Evolutionary conservation across 1,140 invertebrate species (phyloP).

Genomic region (Drosophila teissieri): DNA sequence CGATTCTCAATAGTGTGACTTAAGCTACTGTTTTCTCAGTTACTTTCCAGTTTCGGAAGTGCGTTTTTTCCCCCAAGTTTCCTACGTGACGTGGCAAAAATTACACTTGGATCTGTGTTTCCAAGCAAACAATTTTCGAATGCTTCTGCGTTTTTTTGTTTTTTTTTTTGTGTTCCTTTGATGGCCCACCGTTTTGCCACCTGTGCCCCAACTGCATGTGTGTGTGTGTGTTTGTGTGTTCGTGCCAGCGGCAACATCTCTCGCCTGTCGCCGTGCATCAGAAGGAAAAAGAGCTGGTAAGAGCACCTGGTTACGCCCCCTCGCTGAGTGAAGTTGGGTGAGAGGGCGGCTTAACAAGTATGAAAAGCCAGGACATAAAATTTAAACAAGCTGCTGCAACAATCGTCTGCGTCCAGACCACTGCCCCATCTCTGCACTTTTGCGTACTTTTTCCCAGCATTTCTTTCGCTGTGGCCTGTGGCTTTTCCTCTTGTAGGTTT

Average conservation of each 20-base stretch:
- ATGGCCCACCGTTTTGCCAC: constrained; percentile 25
- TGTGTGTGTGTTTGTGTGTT: constrained; percentile 5
- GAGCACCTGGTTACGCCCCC: constrained; percentile 6
- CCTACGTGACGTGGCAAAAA: constrained; percentile 12
- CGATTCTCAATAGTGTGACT: constrained; percentile 14
- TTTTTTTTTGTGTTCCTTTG: background rate
- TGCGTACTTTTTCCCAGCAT: constrained; percentile 2
- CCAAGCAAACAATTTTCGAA: constrained; percentile 7
- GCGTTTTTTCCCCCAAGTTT: constrained; percentile 2
- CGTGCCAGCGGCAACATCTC: constrained; percentile 8
- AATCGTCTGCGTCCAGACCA: constrained; percentile 13
- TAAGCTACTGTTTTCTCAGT: background rate
- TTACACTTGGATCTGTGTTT: constrained; percentile 21
- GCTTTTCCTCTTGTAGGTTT: constrained; percentile 29
- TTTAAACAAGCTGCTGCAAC: constrained; percentile 61
- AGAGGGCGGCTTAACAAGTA: constrained; percentile 26
- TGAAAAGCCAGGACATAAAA: constrained; percentile 53
- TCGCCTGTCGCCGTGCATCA: constrained; percentile 26
- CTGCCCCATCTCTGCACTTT: background rate
- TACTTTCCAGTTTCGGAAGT: constrained; percentile 9
- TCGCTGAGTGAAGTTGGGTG: constrained; percentile 9
- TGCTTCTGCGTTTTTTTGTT: background rate
- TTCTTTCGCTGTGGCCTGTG: constrained; percentile 27
- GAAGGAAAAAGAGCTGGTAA: background rate
- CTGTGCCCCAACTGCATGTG: constrained; percentile 13